These are phyloP conservation scores for Hemibagrus wyckioides DNA, from an alignment of 2,113 vertebrate species.

Conservation along the genomic window DNA sequence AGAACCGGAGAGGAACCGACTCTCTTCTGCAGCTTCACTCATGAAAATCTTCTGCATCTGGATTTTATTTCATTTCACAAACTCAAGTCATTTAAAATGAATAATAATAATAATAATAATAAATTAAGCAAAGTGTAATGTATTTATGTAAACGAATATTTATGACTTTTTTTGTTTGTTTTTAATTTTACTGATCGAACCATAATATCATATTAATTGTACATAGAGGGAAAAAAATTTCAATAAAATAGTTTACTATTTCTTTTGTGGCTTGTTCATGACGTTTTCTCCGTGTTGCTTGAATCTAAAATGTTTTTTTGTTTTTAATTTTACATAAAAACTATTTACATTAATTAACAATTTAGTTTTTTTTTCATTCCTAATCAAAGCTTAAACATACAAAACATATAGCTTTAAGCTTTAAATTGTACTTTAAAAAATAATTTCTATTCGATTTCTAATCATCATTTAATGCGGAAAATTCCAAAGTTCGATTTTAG, in stretches of 20 bases:
- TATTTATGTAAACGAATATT: conserved; percentile 58
- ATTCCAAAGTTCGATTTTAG: neutral
- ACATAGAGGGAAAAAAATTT: conserved; percentile 81
- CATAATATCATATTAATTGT: conserved; percentile 73
- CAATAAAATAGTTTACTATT: conserved; percentile 86
- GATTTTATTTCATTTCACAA: neutral
- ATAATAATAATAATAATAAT: conserved; percentile 14
- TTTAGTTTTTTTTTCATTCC: neutral
- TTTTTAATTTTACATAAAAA: neutral
- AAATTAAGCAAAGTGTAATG: conserved; percentile 39
- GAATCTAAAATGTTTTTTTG: neutral
- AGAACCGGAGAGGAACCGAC: neutral
- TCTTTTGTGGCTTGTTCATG: conserved; percentile 74
- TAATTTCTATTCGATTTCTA: neutral
- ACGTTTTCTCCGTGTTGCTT: conserved; percentile 71
- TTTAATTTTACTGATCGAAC: conserved; percentile 52
- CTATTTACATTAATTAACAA: neutral
- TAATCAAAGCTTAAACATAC: neutral
- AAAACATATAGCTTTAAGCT: neutral
- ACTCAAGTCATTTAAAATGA: too few relatives aligned
- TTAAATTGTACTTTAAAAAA: neutral
- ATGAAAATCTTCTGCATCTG: neutral
- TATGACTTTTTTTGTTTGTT: conserved; percentile 39
- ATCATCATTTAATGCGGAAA: neutral
- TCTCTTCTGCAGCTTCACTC: neutral